These are phyloP conservation scores for Synergus laeviventris DNA, from an alignment of 2,888 invertebrate species.

Conservation along the genomic window DNA sequence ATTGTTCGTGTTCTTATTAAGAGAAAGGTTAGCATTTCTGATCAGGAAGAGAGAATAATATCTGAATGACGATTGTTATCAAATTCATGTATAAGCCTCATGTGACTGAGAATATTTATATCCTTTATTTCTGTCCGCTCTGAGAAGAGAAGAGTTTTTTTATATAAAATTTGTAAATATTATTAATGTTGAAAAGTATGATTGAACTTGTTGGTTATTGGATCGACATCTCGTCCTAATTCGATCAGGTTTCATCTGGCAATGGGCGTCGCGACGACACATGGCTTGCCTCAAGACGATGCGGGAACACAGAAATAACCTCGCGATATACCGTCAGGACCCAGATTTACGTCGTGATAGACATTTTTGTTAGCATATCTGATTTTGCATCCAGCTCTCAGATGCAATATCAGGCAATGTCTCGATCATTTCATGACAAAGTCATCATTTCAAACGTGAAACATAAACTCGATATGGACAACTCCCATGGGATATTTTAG, in stretches of 20 bases:
- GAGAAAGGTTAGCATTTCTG: constrained; percentile 23
- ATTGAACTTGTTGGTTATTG: neutral
- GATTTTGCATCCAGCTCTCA: neutral
- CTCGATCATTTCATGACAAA: neutral
- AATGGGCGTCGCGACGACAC: constrained; percentile 43
- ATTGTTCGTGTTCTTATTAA: constrained; percentile 22
- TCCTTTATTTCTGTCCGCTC: neutral
- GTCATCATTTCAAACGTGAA: neutral
- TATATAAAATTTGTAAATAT: too few species aligned
- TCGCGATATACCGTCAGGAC: constrained; percentile 1
- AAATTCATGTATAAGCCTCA: neutral
- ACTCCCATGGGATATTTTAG: neutral
- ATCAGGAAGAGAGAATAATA: neutral
- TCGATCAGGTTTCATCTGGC: constrained; percentile 29
- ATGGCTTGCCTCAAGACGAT: constrained; percentile 33
- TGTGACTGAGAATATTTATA: neutral
- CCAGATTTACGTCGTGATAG: constrained; percentile 31
- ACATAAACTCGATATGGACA: neutral
- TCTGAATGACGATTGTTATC: neutral
- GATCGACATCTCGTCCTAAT: constrained; percentile 7
- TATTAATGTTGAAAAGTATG: neutral
- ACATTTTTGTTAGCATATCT: constrained; percentile 14
- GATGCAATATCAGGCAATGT: neutral
- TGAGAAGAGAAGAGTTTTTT: too few species aligned
- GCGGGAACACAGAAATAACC: constrained; percentile 41